A percentile compares a stretch with the other conserved stretches of the same genome.
These are phyloP conservation scores for Hypsopygia costalis DNA, from an alignment of 2,888 invertebrate genomes.

Conservation along the genomic window DNA sequence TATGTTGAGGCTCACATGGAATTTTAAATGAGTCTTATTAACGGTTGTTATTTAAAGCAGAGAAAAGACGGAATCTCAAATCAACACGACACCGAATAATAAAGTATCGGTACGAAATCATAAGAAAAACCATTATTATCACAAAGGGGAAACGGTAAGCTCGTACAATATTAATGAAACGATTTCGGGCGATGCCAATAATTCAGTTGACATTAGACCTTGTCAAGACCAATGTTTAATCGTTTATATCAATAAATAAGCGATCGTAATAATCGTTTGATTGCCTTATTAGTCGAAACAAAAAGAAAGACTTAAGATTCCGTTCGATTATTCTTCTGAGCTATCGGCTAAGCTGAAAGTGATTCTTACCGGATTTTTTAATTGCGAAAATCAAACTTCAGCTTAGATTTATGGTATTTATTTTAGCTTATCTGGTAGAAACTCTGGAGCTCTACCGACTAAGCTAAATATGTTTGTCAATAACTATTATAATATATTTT, in stretches of 20 bases:
- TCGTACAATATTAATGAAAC: conserved; percentile 3
- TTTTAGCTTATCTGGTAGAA: no score
- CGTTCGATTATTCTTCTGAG: no score
- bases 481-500: no score
- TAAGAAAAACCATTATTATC: conserved; percentile 5
- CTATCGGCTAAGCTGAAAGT: no score
- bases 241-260: conserved; percentile 7
- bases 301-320: no score
- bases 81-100: conserved; percentile 4
- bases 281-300: conserved; percentile 4
- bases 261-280: conserved; percentile 5
- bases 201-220: conserved; percentile 9
- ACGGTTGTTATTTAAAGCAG: neutral
- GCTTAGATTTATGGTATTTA: no score
- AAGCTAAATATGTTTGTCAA: no score
- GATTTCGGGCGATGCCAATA: conserved; percentile 5
- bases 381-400: no score
- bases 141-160: neutral
- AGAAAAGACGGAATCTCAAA: neutral
- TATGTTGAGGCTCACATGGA: no score
- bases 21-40: no score
- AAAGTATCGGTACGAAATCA: conserved; percentile 3
- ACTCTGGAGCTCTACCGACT: no score
- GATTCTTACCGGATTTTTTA: no score
- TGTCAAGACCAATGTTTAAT: conserved; percentile 7